Evolutionary conservation across 2,888 invertebrate genomes (phyloP), one percentile per base, ranked within the genome.

Genomic region (Aproaerema taeniolella): DNA sequence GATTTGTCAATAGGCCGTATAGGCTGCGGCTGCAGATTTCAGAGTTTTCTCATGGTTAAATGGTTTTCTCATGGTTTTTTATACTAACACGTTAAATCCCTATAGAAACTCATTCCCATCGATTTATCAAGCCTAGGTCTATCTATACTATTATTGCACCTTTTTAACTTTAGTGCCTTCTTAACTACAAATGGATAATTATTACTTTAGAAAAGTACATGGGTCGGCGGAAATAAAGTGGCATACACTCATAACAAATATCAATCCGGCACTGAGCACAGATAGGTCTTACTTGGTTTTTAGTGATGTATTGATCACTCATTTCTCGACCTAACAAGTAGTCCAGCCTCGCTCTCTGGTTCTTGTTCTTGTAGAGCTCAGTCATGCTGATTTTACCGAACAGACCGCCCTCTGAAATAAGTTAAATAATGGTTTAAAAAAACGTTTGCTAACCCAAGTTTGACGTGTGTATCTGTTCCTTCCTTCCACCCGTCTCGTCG

Each of bases 311-410:
- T 5, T 55, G 43, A 0, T 55, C 43, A 0, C 61, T 63, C 62
- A 63, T 68, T 0, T 59, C 56, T 0, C 39, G 29, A 0, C 85
- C 85, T 1, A 82, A 52, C 0, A 76, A 45, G 0, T 40, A 42
- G 8, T 64, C 58, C 0, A 86, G 28, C 1, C 66, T 53, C 0
- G 25, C 35, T 32, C 55, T 64, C 37, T 83, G 81, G 4, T 67
- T 58, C 1, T 50, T 48, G 1, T 53, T 1, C 31, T 67, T 67
- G 45, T 83, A 86, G 0, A 77, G 9, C 1, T 61, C 40, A 0
- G 66, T 55, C 61, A 85, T 71, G 1, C 42, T 46, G 0, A 72
- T 47, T 42, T 74, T 71, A 0, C 58, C 61, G 38, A 78, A 85
- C 9, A 83, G 28, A 1, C 51, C 50, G 0, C 76, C 76, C 39